Base-by-base conservation (phyloP, 2,797 vertebrate species). In the Oreochromis grahami region DNA sequence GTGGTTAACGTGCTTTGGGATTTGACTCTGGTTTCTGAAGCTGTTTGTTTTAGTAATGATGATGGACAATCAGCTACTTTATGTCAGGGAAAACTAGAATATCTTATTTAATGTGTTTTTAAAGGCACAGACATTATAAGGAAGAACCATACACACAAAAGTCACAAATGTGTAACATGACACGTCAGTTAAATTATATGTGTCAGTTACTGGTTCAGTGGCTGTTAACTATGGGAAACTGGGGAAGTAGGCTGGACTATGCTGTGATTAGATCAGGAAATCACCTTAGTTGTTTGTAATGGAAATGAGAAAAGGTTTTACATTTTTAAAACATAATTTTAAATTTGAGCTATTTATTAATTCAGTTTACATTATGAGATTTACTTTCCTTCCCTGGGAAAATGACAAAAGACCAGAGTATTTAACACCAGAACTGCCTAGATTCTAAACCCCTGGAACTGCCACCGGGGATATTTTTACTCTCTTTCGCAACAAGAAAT, bases 11-110 rank as follows among this genome's bases (percentile, higher is more conserved):
- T 19, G 43, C 50, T 80, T 53, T 12, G 34, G 58, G 68, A 19
- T 38, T n/a, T 60, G 13, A 68, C 17, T 76, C 63, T 8, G 51
- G 78, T 45, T 83, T 60, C 76, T 48, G 21, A 70, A 79, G 51
- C 65, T 29, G 58, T 77, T 81, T 79, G 21, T 19, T 76, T 83
- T 87, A 77, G 24, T 79, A 65, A 34, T 82, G 81, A 84, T 77
- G 15, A 84, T 79, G 10, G 56, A 79, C 58, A 87, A 55, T 72
- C 10, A 68, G 50, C 48, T 50, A 58, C 56, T 52, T 72, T 15
- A 26, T 81, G 11, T 43, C 26, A 63, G 1, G 1, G 26, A 76
- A 77, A 53, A 70, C 43, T 56, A 81, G 24, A 68, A 52, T 14
- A 51, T 24, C n/a, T 58, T 56, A 76, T 84, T 79, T 29, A 81